Evolutionary conservation across 1,140 invertebrate genomes (phyloP).

Genomic region (Ips nitidus): DNA sequence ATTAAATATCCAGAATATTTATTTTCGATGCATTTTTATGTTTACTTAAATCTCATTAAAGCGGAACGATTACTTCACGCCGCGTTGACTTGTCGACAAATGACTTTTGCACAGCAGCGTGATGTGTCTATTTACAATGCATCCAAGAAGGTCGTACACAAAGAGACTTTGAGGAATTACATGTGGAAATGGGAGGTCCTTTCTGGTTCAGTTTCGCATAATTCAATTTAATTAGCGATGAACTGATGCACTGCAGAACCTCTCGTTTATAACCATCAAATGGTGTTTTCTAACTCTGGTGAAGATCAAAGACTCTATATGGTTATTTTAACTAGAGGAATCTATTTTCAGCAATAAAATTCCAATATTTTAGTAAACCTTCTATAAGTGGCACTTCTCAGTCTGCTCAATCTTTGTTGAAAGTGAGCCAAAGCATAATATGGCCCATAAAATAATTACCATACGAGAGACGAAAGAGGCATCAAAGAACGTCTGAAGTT

Average conservation of each 20-base stretch:
- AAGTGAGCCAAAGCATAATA: conserved; percentile 28
- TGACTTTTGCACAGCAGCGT: conserved; percentile 21
- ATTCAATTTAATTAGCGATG: no score
- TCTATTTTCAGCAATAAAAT: no score
- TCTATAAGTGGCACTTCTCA: neutral
- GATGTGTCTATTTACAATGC: conserved; percentile 29
- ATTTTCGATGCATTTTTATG: conserved; percentile 23
- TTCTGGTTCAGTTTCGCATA: no score
- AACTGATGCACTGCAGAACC: no score
- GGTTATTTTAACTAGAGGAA: no score
- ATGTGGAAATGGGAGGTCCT: no score
- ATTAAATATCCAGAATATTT: conserved; percentile 24
- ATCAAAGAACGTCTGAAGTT: conserved; percentile 34
- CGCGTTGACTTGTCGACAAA: conserved; percentile 32
- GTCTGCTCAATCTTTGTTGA: conserved; percentile 21
- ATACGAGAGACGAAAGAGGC: conserved; percentile 19
- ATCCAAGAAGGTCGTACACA: conserved; percentile 9
- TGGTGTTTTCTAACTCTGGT: no score
- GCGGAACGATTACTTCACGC: conserved; percentile 24
- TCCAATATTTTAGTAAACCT: no score
- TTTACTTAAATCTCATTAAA: conserved; percentile 26
- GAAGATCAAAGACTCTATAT: no score
- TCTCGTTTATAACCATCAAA: no score
- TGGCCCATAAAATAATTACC: conserved; percentile 30
- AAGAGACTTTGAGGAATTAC: neutral